Evolutionary conservation across 2,888 invertebrate genomes (phyloP), one percentile per base, ranked within the genome.

Genomic region (Chaitophorus viminalis): DNA sequence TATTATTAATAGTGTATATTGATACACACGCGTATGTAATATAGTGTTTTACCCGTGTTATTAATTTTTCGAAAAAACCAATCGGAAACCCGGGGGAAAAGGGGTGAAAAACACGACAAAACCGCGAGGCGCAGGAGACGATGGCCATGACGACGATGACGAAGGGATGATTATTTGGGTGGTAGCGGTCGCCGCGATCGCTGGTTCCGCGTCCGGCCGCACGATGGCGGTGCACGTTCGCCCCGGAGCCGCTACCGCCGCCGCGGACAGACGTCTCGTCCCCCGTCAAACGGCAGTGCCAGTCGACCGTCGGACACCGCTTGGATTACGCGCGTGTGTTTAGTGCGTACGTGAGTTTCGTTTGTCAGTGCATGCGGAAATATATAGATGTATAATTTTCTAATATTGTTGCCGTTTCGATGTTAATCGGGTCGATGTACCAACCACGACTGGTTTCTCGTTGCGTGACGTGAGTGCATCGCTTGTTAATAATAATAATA

Each of bases 221-320:
- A 81, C 79, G 79, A 87, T 81, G 39, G 87, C 87, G 81, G 81
- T 87, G 79, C 65, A 9, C 31, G 46, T 46, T 11, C 79, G 65
- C 60, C 60, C 70, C 31, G 17, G 46, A 29, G 18, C 54, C 78
- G 60, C n/a, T 60, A 31, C 21, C 46, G 68, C 36, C 14, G 60
- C 84, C 31, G 33, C 39, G 65, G 86, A 65, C 86, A 11, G 46
- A 72, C 78, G 52, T 77, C 33, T 36, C 70, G 31, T 86, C 76
- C 52, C 36, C 36, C 74, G 79, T 65, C 84, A 33, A 36, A 36
- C 60, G 8, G 74, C 31, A 70, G 65, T 17, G 81, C 60, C 79
- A 79, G 87, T 87, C 79, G 81, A 87, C 87, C 87, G 81, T 46
- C 87, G 74, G 81, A 87, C 79, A 70, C 18, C 65, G 87, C 60